Evolutionary conservation across 2,113 vertebrate genomes (phyloP).

Genomic region (Podarcis cretensis): DNA sequence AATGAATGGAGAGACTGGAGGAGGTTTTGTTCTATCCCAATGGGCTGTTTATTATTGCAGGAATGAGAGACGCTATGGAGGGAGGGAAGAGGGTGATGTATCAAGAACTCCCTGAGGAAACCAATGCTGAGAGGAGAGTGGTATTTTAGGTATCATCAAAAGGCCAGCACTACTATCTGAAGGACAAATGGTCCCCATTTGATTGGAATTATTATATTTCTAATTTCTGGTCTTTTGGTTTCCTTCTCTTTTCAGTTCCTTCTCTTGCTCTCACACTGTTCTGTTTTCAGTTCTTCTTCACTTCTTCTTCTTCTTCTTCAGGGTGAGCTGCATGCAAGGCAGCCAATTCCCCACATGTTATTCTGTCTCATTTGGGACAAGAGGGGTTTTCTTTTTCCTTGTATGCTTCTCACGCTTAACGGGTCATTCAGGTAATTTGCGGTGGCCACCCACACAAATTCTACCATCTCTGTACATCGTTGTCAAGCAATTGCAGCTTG

Average conservation of each 20-base stretch:
- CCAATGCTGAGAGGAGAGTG: background rate
- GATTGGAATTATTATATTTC: slow-evolving; percentile 5
- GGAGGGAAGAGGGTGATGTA: background rate
- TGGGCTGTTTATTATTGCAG: slow-evolving; percentile 1
- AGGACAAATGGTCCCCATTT: slow-evolving; percentile 2
- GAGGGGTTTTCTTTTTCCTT: background rate
- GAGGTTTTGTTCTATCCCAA: slow-evolving; percentile 10
- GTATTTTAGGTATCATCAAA: slow-evolving; percentile 1
- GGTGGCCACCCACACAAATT: background rate
- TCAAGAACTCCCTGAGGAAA: background rate
- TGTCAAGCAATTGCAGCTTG: background rate
- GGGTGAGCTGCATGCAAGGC: background rate
- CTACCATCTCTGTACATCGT: background rate
- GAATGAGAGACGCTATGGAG: background rate
- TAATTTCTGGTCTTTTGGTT: background rate
- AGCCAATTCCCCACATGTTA: background rate
- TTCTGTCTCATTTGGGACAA: background rate
- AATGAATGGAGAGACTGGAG: background rate
- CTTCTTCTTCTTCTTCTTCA: background rate
- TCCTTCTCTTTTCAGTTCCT: background rate
- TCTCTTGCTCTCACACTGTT: background rate
- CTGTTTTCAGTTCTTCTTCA: background rate
- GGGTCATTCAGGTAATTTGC: background rate
- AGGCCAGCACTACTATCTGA: background rate
- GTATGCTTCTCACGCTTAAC: background rate